These are phyloP conservation scores for Amazonetta brasiliensis DNA, from an alignment of 2,797 vertebrate genomes.

Conservation along the genomic window DNA sequence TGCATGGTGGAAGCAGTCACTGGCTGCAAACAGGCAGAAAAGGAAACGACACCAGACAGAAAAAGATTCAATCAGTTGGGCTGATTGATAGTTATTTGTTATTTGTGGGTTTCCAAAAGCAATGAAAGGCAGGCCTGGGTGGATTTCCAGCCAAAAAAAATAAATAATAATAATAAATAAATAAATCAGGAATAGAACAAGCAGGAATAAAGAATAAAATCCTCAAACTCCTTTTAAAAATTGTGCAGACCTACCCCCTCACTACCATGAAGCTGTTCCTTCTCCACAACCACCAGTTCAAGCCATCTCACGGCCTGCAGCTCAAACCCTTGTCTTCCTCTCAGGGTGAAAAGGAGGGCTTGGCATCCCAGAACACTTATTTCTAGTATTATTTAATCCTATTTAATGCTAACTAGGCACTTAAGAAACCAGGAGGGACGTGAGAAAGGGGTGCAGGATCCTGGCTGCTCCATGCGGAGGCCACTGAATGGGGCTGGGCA, in stretches of 20 bases:
- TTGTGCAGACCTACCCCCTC: background rate
- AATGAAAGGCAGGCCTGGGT: background rate
- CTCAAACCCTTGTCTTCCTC: background rate
- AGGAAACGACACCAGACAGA: background rate
- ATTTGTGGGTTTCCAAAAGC: background rate
- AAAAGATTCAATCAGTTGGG: background rate
- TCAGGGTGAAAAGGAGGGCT: background rate
- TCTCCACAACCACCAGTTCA: background rate
- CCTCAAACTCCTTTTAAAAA: background rate
- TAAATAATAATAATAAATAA: background rate
- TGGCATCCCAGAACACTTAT: background rate
- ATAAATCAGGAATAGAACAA: background rate
- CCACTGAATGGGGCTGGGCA: fast-evolving
- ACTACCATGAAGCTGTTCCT: background rate
- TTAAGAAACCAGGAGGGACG: background rate
- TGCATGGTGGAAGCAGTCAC: background rate
- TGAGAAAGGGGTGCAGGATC: background rate
- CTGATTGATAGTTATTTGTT: no score
- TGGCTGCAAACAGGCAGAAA: background rate
- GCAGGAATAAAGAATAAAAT: background rate
- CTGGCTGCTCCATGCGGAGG: background rate
- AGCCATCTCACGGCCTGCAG: background rate
- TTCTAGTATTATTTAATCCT: background rate
- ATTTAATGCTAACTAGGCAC: background rate
- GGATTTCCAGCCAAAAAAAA: background rate